Conservation (phyloP, 2,113 vertebrate species). For the Aphelocoma coerulescens region DNA sequence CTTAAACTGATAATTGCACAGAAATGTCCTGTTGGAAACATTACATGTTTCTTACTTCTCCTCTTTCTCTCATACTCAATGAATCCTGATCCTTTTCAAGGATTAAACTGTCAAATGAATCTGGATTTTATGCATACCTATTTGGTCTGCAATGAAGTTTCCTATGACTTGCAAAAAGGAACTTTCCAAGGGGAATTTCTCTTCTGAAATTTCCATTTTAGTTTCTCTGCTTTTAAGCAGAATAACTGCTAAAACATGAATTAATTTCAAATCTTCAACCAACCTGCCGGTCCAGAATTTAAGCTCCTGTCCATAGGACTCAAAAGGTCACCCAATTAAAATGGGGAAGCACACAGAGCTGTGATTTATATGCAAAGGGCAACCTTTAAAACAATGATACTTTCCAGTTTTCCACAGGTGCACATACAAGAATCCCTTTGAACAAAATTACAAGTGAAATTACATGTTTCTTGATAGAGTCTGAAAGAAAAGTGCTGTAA, state of each 20-base stretch:
- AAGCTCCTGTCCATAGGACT: slow-evolving; percentile 66
- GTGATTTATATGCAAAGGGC: slow-evolving; percentile 76
- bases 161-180: background rate
- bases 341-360: slow-evolving; percentile 62
- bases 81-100: slow-evolving; percentile 26
- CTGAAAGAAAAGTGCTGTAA: slow-evolving; percentile 29
- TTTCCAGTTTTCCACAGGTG: slow-evolving; percentile 55
- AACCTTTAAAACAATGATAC: slow-evolving; percentile 67
- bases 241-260: slow-evolving; percentile 41
- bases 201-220: background rate
- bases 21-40: slow-evolving; percentile 57
- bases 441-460: slow-evolving; percentile 41
- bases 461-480: slow-evolving; percentile 32
- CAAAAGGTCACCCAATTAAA: slow-evolving; percentile 79
- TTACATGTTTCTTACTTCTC: background rate
- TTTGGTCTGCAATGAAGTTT: background rate
- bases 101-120: slow-evolving; percentile 25
- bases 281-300: slow-evolving; percentile 68
- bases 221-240: slow-evolving; percentile 2
- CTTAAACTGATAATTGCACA: slow-evolving; percentile 70
- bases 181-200: background rate
- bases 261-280: slow-evolving; percentile 67
- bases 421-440: slow-evolving; percentile 40
- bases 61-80: slow-evolving; percentile 5
- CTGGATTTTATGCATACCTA: background rate